Evolutionary conservation across 1,140 invertebrate genomes (phyloP).

Genomic region (Achatina immaculata): DNA sequence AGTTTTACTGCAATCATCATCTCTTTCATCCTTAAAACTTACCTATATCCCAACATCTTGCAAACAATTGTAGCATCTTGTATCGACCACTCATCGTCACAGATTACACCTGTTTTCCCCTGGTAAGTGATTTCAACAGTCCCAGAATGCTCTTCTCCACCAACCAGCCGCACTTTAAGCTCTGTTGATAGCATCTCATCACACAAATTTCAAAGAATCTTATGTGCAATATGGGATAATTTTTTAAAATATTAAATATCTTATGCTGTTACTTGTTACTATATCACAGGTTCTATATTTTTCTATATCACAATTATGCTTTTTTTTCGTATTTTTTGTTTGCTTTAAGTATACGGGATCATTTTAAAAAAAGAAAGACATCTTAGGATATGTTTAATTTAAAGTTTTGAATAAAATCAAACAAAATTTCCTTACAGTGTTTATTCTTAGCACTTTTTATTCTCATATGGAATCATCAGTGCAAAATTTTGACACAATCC

Average conservation of each 20-base stretch:
- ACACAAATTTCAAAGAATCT: neutral
- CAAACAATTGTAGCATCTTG: constrained; percentile 57
- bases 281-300: neutral
- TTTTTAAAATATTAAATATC: neutral
- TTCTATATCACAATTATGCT: too few relatives aligned
- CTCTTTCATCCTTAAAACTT: neutral
- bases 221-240: neutral
- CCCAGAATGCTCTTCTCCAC: constrained; percentile 49
- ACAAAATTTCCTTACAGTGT: too few relatives aligned
- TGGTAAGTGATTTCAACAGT: constrained; percentile 53
- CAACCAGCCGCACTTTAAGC: constrained; percentile 40
- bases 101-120: constrained; percentile 54
- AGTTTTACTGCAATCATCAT: neutral
- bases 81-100: constrained; percentile 54
- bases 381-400: too few relatives aligned
- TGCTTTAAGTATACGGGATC: too few relatives aligned
- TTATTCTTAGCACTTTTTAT: too few relatives aligned
- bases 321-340: too few relatives aligned
- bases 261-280: too few relatives aligned
- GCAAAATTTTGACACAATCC: too few relatives aligned
- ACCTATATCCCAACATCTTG: constrained; percentile 58
- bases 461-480: too few relatives aligned
- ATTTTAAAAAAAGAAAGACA: too few relatives aligned
- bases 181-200: neutral
- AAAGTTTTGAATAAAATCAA: too few relatives aligned